Conservation (phyloP, 2,888 invertebrate species). For the Seira sanloemensis region DNA sequence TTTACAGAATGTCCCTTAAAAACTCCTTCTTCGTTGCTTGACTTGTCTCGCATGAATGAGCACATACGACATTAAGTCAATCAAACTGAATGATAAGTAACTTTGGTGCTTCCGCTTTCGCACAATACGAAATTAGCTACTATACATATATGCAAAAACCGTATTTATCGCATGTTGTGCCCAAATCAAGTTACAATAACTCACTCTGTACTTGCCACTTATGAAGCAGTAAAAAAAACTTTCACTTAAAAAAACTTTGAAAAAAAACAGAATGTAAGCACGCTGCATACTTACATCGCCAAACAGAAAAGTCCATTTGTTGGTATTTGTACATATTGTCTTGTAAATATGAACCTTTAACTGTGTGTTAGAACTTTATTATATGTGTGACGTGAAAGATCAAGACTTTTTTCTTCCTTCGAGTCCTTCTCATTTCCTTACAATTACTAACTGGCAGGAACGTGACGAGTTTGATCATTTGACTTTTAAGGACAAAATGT, state of each 20-base stretch:
- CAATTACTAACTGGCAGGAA: background rate
- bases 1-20: background rate
- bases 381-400: background rate
- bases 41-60: background rate
- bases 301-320: background rate
- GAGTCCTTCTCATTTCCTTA: background rate
- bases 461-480: background rate
- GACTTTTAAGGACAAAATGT: constrained; percentile 2
- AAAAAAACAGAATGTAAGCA: background rate
- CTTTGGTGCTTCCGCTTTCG: background rate
- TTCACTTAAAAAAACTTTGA: background rate
- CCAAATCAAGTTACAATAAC: background rate
- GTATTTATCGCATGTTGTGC: background rate
- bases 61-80: background rate
- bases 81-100: background rate
- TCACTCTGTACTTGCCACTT: background rate
- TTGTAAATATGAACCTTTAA: constrained; percentile 4
- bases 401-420: background rate
- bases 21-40: too few species aligned
- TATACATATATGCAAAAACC: background rate
- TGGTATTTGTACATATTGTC: background rate
- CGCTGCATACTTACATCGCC: background rate
- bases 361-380: too few species aligned
- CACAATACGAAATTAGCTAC: background rate
- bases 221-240: background rate